A percentile compares a stretch with the other conserved stretches of the same genome.
Evolutionary conservation across 2,888 invertebrate species (phyloP).

Genomic region (Cosmopolites sordidus): DNA sequence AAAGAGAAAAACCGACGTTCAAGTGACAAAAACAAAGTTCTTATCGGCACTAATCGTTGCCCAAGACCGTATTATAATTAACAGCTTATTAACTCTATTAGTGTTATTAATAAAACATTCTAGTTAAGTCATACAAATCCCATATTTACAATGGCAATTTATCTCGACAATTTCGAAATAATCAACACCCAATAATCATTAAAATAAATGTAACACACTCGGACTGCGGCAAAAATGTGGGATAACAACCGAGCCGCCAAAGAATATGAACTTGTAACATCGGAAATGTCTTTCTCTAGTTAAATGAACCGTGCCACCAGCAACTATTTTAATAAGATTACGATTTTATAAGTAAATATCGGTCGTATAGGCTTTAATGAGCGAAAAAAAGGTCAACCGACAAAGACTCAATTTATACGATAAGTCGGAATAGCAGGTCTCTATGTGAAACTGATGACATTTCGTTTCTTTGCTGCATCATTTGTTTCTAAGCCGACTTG

Average conservation of each 20-base stretch:
- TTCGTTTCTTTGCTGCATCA: not conserved
- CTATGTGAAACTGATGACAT: not conserved
- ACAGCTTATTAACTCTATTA: no score
- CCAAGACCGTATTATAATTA: no score
- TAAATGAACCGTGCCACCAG: conserved; percentile 11
- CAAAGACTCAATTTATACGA: conserved; percentile 1
- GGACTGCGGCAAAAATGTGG: not conserved
- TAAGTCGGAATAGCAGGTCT: not conserved
- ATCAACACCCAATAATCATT: no score
- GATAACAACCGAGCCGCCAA: conserved; percentile 1
- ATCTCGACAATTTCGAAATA: no score
- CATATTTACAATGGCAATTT: no score
- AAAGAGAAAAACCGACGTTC: no score
- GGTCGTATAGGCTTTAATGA: not conserved
- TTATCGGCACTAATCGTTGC: no score
- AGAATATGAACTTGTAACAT: conserved; percentile 12
- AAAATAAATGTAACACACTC: no score
- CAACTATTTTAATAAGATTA: conserved; percentile 20
- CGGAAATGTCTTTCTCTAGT: conserved; percentile 17
- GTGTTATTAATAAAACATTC: no score
- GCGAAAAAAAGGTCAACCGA: conserved; percentile 1
- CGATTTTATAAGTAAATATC: conserved; percentile 3
- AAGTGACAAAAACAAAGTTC: no score
- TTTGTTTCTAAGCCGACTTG: not conserved
- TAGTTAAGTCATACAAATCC: no score